phyloP scores from a whole-genome alignment of 1,140 invertebrate genomes.

The Sarcophaga peregrina region DNA sequence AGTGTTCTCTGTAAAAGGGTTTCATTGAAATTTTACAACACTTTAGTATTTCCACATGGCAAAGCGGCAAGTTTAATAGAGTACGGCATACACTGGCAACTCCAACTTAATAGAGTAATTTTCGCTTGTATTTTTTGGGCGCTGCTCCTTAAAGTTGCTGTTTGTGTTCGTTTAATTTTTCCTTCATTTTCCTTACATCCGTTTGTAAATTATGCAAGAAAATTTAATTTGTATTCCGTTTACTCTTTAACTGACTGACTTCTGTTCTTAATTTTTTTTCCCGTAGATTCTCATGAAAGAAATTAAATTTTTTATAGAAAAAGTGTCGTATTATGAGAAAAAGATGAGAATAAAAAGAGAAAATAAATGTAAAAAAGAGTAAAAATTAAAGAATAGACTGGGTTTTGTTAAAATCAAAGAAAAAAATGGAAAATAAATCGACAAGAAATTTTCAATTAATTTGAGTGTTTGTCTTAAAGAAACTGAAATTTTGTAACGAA shows the following conservation, averaged over 20 bases:
- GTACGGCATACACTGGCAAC: neutral
- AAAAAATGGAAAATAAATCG: too few relatives aligned
- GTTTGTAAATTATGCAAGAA: conserved; percentile 22
- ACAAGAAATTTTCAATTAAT: too few relatives aligned
- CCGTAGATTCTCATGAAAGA: too few relatives aligned
- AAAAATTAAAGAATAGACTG: too few relatives aligned
- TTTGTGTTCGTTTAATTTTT: neutral
- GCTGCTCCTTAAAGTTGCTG: neutral
- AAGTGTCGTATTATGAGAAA: too few relatives aligned
- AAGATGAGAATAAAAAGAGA: neutral
- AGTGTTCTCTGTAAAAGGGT: neutral
- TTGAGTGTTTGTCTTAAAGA: too few relatives aligned
- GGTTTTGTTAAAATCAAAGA: too few relatives aligned
- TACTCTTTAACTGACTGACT: neutral
- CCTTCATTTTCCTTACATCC: neutral
- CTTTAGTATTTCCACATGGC: neutral
- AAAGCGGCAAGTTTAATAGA: neutral
- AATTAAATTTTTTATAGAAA: neutral
- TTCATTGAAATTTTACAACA: neutral
- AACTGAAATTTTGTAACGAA: too few relatives aligned
- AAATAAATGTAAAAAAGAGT: neutral
- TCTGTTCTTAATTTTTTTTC: too few relatives aligned
- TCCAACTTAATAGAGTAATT: conserved; percentile 11
- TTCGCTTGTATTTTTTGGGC: neutral
- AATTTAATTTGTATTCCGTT: conserved; percentile 13